phyloP scores from a whole-genome alignment of 2,888 invertebrate species.

The Tridacna gigas region DNA sequence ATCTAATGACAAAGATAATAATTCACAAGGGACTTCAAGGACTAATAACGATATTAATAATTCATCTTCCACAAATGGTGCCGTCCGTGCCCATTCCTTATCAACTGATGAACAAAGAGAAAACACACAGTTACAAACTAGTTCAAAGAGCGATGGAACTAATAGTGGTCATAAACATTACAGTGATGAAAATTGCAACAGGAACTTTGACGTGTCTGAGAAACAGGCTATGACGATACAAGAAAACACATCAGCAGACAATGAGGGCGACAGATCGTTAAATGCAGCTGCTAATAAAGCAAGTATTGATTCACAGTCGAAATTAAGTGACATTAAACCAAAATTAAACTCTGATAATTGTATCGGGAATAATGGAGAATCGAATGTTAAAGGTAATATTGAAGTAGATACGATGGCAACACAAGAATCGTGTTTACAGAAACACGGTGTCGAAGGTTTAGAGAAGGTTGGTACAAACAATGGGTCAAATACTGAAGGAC shows the following conservation, averaged over 20 bases:
- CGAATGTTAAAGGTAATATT: background rate
- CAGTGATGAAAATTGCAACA: too few species aligned
- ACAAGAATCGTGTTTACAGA: background rate
- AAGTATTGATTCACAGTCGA: conserved; percentile 7
- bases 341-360: background rate
- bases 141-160: background rate
- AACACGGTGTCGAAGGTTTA: background rate
- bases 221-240: too few species aligned
- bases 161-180: background rate
- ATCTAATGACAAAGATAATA: background rate
- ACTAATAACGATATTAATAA: conserved; percentile 15
- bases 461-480: background rate
- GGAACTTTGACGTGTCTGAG: too few species aligned
- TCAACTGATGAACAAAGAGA: background rate
- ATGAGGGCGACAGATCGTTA: background rate
- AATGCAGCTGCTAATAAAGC: background rate
- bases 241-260: background rate
- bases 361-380: background rate
- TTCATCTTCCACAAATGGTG: background rate
- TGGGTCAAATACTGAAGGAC: background rate
- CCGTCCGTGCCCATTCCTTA: background rate
- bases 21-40: background rate
- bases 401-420: conserved; percentile 8
- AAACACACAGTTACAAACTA: background rate
- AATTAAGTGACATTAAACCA: conserved; percentile 7